Conservation (phyloP, 1,140 invertebrate species). For the Drosophila azteca region DNA sequence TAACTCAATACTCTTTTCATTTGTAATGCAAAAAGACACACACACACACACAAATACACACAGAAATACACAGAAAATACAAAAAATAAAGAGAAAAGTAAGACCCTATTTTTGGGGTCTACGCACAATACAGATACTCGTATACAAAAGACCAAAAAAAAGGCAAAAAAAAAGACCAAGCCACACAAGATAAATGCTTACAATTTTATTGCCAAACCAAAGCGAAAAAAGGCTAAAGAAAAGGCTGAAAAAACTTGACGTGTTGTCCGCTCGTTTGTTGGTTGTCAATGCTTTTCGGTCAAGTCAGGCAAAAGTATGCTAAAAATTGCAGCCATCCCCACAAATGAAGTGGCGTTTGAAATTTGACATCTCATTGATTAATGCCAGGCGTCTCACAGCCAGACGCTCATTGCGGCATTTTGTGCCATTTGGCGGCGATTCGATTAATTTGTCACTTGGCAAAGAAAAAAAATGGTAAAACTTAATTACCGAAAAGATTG, state of each 20-base stretch:
- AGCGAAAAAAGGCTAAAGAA: constrained; percentile 14
- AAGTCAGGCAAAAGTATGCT: constrained; percentile 1
- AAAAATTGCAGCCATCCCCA: constrained; percentile 65
- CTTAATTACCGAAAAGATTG: constrained; percentile 75
- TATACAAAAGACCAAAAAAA: constrained; percentile 20
- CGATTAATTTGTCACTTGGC: constrained; percentile 64
- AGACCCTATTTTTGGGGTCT: constrained; percentile 63
- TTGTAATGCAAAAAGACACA: constrained; percentile 69
- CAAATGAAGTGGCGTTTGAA: constrained; percentile 22
- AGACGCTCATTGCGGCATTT: constrained; percentile 47
- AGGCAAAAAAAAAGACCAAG: constrained; percentile 7
- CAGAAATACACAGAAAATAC: neutral
- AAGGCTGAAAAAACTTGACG: constrained; percentile 46
- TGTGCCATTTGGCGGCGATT: constrained; percentile 18
- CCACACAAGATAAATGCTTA: constrained; percentile 76
- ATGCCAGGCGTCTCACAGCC: constrained; percentile 50
- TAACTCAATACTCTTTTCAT: constrained; percentile 67
- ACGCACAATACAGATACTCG: constrained; percentile 45
- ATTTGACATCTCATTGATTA: constrained; percentile 68
- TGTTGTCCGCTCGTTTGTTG: constrained; percentile 50
- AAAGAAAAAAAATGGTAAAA: constrained; percentile 45
- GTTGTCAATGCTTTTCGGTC: constrained; percentile 46
- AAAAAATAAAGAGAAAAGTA: constrained; percentile 38
- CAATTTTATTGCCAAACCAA: constrained; percentile 73
- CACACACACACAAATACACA: too few relatives aligned